Base-by-base conservation (phyloP, 2,797 vertebrate genomes). In the Squalus acanthias region DNA sequence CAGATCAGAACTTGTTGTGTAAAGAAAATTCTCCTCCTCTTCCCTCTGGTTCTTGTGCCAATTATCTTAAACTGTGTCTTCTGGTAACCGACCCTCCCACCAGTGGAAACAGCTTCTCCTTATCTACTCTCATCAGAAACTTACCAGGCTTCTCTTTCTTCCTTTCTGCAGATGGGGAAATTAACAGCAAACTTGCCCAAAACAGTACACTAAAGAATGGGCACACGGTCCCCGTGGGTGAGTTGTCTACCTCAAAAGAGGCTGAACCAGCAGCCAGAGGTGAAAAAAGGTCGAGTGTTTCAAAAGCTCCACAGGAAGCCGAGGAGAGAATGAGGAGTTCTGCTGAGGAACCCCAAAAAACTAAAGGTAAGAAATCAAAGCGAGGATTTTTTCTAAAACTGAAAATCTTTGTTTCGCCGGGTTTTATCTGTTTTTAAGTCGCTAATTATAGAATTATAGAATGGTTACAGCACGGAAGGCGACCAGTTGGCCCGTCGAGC, bases 161-260 rank as follows among this genome's bases (percentile, higher is more conserved):
- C 53, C 85, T 29, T 50, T 97, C 87, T 96, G 96, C 97, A 99
- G 99, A 98, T 96, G 97, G 96, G 96, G 98, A 98, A 17, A 98
- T 99, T 33, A 63, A 97, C 10, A 98, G 98, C 72, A 98, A 98
- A 96, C 96, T 97, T 96, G 98, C 98, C 97, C 98, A 98, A 0
- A 96, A 97, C 2, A 95, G 50, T 76, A 97, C 98, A 0, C 97
- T 99, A 97, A 99, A 99, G 97, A 99, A 99, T 17, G 99, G 99
- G 96, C 99, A 99, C 97, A 99, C 99, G 0, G 96, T 98, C 69
- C 99, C 99, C 1, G 96, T 99, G 0, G 98, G 98, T 5, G 96
- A 96, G 13, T 60, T 95, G 33, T 8, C 97, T 0, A n/a, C 50
- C 70, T 95, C 94, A 76, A 60, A 74, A 69, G 94, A 76, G 67